These are phyloP conservation scores for Semnornis frantzii DNA, from an alignment of 2,113 vertebrate species.

Conservation along the genomic window DNA sequence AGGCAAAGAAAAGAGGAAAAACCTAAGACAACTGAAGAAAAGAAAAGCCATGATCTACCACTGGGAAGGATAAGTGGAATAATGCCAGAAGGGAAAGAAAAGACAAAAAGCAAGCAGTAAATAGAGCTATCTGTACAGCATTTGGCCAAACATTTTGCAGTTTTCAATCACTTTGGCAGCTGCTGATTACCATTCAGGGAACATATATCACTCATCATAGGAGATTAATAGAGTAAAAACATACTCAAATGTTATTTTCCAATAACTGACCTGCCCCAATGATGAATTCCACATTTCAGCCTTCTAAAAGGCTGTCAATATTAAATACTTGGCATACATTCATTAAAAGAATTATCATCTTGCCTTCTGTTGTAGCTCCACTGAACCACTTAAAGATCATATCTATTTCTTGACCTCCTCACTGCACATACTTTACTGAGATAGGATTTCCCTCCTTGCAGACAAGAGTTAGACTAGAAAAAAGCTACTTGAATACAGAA, in stretches of 20 bases:
- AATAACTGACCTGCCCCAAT: conserved; percentile 21
- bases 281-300: conserved; percentile 25
- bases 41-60: conserved; percentile 64
- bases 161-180: conserved; percentile 47
- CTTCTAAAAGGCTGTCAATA: conserved; percentile 12
- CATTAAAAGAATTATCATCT: not conserved
- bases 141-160: conserved; percentile 67
- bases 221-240: conserved; percentile 8
- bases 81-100: conserved; percentile 72
- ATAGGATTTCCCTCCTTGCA: not conserved
- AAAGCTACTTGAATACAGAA: not conserved
- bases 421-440: not conserved
- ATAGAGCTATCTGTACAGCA: conserved; percentile 70
- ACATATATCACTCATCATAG: not conserved
- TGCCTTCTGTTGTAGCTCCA: not conserved
- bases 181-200: not conserved
- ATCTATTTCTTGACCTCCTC: not conserved
- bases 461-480: not conserved
- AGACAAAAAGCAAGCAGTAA: conserved; percentile 74
- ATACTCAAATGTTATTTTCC: not conserved
- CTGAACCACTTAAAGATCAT: not conserved
- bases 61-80: conserved; percentile 66
- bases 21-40: conserved; percentile 54
- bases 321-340: not conserved
- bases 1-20: conserved; percentile 14